Evolutionary conservation across 2,113 vertebrate species (phyloP).

Genomic region (Myotis yumanensis): DNA sequence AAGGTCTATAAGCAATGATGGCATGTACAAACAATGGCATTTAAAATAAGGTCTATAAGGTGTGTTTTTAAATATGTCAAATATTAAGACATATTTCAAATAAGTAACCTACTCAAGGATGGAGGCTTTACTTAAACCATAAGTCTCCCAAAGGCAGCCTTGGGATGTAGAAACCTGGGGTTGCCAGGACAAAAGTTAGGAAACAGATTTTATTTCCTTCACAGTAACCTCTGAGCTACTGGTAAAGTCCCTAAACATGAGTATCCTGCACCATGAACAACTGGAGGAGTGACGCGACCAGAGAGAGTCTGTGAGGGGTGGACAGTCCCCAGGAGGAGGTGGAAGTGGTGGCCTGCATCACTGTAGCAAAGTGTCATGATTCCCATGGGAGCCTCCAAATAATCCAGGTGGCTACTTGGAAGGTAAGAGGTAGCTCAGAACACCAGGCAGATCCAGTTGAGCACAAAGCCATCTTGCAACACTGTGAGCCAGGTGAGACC

Average conservation of each 20-base stretch:
- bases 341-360: neutral
- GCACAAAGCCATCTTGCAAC: neutral
- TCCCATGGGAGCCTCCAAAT: neutral
- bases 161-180: neutral
- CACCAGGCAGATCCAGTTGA: neutral
- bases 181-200: neutral
- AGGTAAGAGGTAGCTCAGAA: neutral
- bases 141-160: neutral
- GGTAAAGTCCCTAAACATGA: neutral
- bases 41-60: neutral
- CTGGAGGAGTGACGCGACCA: neutral
- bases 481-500: accelerated
- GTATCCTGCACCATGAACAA: neutral
- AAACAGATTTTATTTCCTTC: neutral
- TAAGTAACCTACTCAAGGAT: neutral
- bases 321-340: neutral
- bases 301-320: neutral
- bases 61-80: neutral
- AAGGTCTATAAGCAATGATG: neutral
- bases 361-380: accelerated
- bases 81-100: neutral
- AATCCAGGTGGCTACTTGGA: neutral
- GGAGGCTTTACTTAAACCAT: accelerated
- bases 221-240: neutral
- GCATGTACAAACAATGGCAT: neutral